phyloP scores from a whole-genome alignment of 2,113 vertebrate genomes.

The Garra rufa region DNA sequence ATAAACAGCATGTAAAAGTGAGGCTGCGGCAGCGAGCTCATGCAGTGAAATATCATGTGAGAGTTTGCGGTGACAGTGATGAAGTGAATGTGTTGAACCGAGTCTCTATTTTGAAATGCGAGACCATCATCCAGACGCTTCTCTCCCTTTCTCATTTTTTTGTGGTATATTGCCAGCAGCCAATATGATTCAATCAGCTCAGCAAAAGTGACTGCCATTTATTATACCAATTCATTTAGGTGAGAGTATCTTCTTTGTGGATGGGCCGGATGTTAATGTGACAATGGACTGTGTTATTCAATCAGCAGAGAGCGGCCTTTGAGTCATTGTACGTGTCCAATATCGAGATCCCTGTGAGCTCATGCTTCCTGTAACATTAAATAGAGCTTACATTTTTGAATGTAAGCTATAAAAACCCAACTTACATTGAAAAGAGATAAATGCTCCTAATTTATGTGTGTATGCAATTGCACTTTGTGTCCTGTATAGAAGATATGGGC shows the following conservation, averaged over 20 bases:
- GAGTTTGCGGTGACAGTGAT: neutral
- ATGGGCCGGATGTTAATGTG: neutral
- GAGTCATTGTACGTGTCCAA: neutral
- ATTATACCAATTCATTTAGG: neutral
- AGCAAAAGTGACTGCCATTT: neutral
- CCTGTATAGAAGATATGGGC: neutral
- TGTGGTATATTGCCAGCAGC: neutral
- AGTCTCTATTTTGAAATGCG: conserved; percentile 13
- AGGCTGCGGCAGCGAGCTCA: neutral
- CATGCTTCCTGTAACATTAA: neutral
- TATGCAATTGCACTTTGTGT: neutral
- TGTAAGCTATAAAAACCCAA: too few species aligned
- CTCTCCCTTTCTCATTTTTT: neutral
- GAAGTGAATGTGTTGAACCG: neutral
- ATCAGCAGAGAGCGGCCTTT: neutral
- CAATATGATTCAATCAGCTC: neutral
- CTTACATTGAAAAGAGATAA: too few species aligned
- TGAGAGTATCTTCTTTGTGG: neutral
- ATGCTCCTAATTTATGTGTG: neutral
- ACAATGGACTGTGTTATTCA: neutral
- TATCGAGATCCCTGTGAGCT: neutral
- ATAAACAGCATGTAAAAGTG: neutral
- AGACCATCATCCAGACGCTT: conserved; percentile 9
- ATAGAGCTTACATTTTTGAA: neutral
- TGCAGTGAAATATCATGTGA: neutral